A percentile compares a stretch with the other conserved stretches of the same genome.
These are phyloP conservation scores for Dermatemys mawii DNA, from an alignment of 2,113 vertebrate species.

Conservation along the genomic window DNA sequence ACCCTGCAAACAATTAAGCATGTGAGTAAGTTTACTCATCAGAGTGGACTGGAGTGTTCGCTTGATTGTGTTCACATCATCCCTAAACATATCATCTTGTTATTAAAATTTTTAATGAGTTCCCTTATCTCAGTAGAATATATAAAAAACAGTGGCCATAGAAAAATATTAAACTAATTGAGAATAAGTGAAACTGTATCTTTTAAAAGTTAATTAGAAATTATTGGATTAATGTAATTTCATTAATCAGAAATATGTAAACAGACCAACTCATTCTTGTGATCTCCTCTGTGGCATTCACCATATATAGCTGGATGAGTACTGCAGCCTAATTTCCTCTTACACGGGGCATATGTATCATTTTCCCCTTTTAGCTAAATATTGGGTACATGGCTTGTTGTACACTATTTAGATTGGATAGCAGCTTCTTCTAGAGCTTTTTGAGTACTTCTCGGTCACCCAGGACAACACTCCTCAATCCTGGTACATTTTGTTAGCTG, in stretches of 20 bases:
- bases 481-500: neutral
- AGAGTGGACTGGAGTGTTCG: neutral
- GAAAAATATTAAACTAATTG: constrained; percentile 46
- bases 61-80: neutral
- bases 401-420: neutral
- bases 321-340: neutral
- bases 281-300: neutral
- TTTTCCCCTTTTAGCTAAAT: neutral
- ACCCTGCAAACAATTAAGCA: neutral
- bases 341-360: neutral
- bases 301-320: neutral
- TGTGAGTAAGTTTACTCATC: constrained; percentile 1
- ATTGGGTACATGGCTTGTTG: neutral
- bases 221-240: constrained; percentile 20
- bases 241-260: neutral
- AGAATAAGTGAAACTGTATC: constrained; percentile 39
- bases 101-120: constrained; percentile 35
- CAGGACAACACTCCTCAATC: neutral
- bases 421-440: neutral
- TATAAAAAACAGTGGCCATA: constrained; percentile 15
- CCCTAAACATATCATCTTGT: constrained; percentile 41
- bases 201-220: constrained; percentile 51
- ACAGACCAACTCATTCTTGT: neutral
- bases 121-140: constrained; percentile 31
- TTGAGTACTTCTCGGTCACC: neutral